phyloP scores from a whole-genome alignment of 2,888 invertebrate species.

The Megamerina dolium region DNA sequence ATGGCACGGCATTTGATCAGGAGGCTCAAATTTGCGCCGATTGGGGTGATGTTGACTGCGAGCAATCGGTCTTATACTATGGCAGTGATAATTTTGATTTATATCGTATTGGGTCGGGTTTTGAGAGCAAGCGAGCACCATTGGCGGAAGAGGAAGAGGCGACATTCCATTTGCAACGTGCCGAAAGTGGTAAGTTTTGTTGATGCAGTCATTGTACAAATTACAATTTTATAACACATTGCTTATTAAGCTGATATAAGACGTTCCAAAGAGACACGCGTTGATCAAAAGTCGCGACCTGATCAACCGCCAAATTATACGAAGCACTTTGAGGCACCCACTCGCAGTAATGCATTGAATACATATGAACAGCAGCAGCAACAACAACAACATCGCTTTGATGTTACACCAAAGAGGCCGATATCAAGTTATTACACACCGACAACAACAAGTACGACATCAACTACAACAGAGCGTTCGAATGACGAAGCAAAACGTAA shows the following conservation, averaged over 20 bases:
- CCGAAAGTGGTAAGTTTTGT: constrained; percentile 55
- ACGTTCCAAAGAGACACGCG: constrained; percentile 42
- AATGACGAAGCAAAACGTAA: constrained; percentile 45
- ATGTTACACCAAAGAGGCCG: constrained; percentile 35
- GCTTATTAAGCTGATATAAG: constrained; percentile 36
- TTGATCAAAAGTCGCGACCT: constrained; percentile 42
- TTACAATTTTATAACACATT: neutral
- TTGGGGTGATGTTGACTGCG: constrained; percentile 86
- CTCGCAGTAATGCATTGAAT: constrained; percentile 29
- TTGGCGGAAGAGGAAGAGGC: constrained; percentile 62
- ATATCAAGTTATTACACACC: constrained; percentile 44
- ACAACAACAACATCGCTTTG: constrained; percentile 14
- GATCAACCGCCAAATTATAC: constrained; percentile 33
- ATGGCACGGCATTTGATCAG: constrained; percentile 85
- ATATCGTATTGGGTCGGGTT: constrained; percentile 73
- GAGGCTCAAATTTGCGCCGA: constrained; percentile 88
- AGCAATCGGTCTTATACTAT: constrained; percentile 71
- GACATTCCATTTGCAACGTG: constrained; percentile 66
- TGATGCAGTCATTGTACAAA: neutral
- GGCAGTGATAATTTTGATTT: constrained; percentile 81
- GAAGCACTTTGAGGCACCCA: constrained; percentile 28
- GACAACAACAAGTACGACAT: constrained; percentile 30
- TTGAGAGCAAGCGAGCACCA: constrained; percentile 61
- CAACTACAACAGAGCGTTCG: constrained; percentile 25
- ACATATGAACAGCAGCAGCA: constrained; percentile 14